phyloP scores from a whole-genome alignment of 2,888 invertebrate species.

The Euspilapteryx auroguttella region DNA sequence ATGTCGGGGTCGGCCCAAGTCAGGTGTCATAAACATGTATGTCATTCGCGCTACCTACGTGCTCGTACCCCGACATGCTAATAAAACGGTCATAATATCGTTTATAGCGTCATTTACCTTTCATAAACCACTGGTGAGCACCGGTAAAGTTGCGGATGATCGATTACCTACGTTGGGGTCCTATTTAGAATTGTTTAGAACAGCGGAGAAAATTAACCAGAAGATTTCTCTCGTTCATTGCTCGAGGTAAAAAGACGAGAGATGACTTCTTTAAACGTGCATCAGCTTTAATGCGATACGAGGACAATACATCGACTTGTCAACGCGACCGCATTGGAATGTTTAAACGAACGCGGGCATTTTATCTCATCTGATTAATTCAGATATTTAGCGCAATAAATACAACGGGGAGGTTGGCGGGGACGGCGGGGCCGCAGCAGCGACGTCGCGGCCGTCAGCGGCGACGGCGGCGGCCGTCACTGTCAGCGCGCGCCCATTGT shows the following conservation, averaged over 20 bases:
- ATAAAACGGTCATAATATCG: constrained; percentile 35
- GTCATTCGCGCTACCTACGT: constrained; percentile 39
- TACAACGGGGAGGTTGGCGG: constrained; percentile 21
- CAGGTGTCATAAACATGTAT: constrained; percentile 45
- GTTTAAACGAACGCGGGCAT: constrained; percentile 47
- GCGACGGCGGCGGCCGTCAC: constrained; percentile 24
- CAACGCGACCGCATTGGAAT: constrained; percentile 55
- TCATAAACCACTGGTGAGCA: too few relatives aligned
- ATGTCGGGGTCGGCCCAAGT: constrained; percentile 36
- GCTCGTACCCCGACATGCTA: constrained; percentile 20
- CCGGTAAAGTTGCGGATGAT: constrained; percentile 1
- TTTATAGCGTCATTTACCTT: constrained; percentile 18
- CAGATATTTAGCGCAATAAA: constrained; percentile 60
- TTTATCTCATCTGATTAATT: constrained; percentile 60
- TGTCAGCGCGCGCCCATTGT: constrained; percentile 32
- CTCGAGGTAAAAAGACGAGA: constrained; percentile 20
- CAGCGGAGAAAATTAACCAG: constrained; percentile 11
- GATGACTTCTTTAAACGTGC: constrained; percentile 32
- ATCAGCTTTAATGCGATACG: constrained; percentile 30
- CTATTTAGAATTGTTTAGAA: too few relatives aligned
- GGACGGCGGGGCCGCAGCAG: constrained; percentile 17
- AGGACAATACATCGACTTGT: constrained; percentile 57
- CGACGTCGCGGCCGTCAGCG: constrained; percentile 17
- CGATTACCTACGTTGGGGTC: too few relatives aligned
- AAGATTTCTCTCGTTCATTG: constrained; percentile 2